Evolutionary conservation across 2,113 vertebrate genomes (phyloP).

Genomic region (Pipa parva): DNA sequence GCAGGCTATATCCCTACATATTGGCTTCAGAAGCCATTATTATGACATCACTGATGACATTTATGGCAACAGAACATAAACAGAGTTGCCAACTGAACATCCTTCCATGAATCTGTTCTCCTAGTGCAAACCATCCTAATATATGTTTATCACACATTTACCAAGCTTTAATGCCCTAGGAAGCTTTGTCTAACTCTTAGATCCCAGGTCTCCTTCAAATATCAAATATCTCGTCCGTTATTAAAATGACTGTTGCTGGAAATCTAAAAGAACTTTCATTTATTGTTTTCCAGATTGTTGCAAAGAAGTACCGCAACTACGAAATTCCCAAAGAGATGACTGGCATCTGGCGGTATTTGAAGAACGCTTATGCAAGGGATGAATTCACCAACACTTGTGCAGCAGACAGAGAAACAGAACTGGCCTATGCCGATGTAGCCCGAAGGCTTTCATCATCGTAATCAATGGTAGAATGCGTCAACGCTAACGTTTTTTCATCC

Average conservation of each 20-base stretch:
- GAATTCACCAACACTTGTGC: conserved; percentile 97
- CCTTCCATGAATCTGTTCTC: too few relatives aligned
- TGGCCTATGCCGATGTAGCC: conserved; percentile 87
- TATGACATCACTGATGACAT: too few relatives aligned
- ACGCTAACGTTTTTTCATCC: conserved; percentile 32
- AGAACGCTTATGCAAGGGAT: conserved; percentile 78
- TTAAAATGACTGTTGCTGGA: not conserved
- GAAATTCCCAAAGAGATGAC: conserved; percentile 83
- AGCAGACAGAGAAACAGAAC: conserved; percentile 83
- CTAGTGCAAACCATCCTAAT: too few relatives aligned
- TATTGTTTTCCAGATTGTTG: conserved; percentile 71
- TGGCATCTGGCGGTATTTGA: conserved; percentile 87
- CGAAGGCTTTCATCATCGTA: conserved; percentile 80
- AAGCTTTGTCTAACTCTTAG: too few relatives aligned
- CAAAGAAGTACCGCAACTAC: conserved; percentile 92
- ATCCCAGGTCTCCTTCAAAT: too few relatives aligned
- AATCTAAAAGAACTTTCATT: not conserved
- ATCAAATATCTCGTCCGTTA: not conserved
- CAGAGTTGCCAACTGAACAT: too few relatives aligned
- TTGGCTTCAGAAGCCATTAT: too few relatives aligned
- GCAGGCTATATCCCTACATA: too few relatives aligned
- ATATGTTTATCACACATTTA: too few relatives aligned
- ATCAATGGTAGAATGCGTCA: conserved; percentile 41
- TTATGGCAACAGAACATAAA: too few relatives aligned
- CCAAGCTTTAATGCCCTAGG: too few relatives aligned